Evolutionary conservation across 2,113 vertebrate genomes (phyloP).

Genomic region (Pantherophis guttatus): DNA sequence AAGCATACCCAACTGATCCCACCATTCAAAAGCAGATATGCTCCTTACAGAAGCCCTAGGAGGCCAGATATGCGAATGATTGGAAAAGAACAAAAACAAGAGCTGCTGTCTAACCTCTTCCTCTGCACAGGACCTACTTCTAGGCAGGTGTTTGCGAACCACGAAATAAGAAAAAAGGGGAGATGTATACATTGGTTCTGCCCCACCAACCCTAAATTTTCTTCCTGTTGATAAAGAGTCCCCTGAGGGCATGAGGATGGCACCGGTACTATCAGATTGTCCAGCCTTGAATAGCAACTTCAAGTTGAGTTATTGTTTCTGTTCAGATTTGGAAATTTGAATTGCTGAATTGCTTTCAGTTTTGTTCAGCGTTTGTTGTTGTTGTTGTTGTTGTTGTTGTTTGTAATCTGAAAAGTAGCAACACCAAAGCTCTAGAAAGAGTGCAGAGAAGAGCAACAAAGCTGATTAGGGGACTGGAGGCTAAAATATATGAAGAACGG

Average conservation of each 20-base stretch:
- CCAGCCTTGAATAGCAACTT: neutral
- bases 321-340: neutral
- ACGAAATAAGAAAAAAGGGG: neutral
- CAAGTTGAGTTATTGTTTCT: neutral
- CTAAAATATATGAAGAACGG: too few species aligned
- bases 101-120: neutral
- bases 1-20: neutral
- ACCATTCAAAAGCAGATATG: neutral
- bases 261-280: neutral
- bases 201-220: neutral
- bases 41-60: neutral
- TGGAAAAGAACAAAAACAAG: neutral
- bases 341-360: neutral
- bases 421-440: neutral
- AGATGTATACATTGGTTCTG: neutral
- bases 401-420: neutral
- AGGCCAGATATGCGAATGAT: neutral
- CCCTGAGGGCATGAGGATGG: neutral
- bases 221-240: neutral
- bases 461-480: too few species aligned
- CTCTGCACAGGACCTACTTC: neutral
- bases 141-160: neutral
- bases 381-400: too few species aligned
- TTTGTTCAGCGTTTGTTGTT: neutral
- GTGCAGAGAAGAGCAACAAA: too few species aligned